Evolutionary conservation across 2,888 invertebrate genomes (phyloP).

Genomic region (Criorhina ranunculi): DNA sequence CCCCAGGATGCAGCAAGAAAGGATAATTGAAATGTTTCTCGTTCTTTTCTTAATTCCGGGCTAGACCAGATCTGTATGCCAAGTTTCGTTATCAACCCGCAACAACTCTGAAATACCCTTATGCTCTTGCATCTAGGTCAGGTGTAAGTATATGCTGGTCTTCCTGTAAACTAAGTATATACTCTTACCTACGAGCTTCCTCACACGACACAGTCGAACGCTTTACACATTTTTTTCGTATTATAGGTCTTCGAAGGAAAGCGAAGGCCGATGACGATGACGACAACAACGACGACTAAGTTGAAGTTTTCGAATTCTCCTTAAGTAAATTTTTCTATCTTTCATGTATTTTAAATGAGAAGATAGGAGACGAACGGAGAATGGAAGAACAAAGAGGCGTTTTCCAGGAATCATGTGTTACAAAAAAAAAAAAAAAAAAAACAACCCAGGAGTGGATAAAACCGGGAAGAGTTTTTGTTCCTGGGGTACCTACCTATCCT

Average conservation of each 20-base stretch:
- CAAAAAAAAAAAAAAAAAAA: conserved; percentile 9
- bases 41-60: too few relatives aligned
- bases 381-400: conserved; percentile 8
- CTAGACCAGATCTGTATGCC: too few relatives aligned
- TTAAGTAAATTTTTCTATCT: conserved; percentile 55
- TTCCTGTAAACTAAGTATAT: too few relatives aligned
- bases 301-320: conserved; percentile 58
- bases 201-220: background rate
- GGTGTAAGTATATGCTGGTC: too few relatives aligned
- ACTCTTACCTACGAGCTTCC: background rate
- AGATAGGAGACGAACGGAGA: background rate
- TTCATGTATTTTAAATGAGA: conserved; percentile 59
- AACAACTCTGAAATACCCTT: too few relatives aligned
- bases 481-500: conserved; percentile 20
- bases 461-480: conserved; percentile 9
- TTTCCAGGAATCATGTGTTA: conserved; percentile 10
- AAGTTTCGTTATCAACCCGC: too few relatives aligned
- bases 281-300: conserved; percentile 7
- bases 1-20: too few relatives aligned
- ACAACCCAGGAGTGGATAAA: conserved; percentile 16
- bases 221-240: background rate
- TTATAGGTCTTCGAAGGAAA: background rate
- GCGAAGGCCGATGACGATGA: background rate
- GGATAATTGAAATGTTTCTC: too few relatives aligned
- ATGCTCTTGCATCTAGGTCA: too few relatives aligned